Base-by-base conservation (phyloP, 2,113 vertebrate genomes). In the Alouatta palliata region DNA sequence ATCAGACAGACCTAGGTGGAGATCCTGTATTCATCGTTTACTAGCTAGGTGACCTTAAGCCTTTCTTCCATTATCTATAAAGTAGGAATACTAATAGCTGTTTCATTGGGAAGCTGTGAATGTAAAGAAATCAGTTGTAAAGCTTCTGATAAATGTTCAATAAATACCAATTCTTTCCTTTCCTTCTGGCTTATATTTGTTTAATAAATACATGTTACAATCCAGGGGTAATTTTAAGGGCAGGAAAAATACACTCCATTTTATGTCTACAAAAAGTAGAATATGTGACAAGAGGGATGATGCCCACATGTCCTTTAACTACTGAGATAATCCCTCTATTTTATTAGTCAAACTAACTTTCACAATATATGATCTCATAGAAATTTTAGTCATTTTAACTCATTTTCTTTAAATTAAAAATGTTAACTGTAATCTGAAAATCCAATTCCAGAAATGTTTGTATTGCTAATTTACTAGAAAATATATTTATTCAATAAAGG, bases 271-370 rank as follows among this genome's bases (percentile, higher is more conserved):
- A 96, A 66, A 98, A 97, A 9, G 64, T 68, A 92, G 35, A 86
- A 37, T 20, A 21, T 32, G 47, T 70, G 49, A 90, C 45, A 94
- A 89, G 64, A 90, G n/a, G 5, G 11, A 95, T 64, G 56, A 49
- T 58, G 45, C 0, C 25, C 68, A 79, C 8, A 83, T 71, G 68
- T 90, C 49, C 76, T 82, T 83, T 13, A 80, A 89, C 80, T 71
- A 90, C 16, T 85, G 3, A 80, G 9, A 95, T 49, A 98, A 93
- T 56, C n/a, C 43, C 93, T 87, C 83, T 88, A 91, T 96, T 97
- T 79, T 88, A 93, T 96, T 96, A 95, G 77, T 80, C 90, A 96
- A 97, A 82, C 4, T 86, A 98, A 97, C 13, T 98, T 98, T 97
- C 40, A 94, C 43, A 56, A 37, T 97, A 96, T 73, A 95, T 88